Evolutionary conservation across 1,140 invertebrate genomes (phyloP).

Genomic region (Leptinotarsa undecemlineata): DNA sequence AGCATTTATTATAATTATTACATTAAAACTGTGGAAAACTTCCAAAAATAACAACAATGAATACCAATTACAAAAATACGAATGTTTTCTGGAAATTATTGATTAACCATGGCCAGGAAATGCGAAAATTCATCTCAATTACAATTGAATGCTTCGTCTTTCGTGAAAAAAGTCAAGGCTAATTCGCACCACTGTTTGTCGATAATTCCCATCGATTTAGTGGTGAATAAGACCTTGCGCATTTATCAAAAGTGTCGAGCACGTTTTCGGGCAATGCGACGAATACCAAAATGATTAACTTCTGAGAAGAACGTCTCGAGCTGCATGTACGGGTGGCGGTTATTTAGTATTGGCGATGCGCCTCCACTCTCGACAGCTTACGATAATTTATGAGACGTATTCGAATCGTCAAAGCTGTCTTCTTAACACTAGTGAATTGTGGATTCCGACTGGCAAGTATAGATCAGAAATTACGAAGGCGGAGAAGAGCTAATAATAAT

Average conservation of each 20-base stretch:
- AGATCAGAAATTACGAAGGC: too few relatives aligned
- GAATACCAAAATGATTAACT: slow-evolving; percentile 32
- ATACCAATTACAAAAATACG: too few relatives aligned
- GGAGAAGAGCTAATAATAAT: too few relatives aligned
- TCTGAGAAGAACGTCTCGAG: slow-evolving; percentile 28
- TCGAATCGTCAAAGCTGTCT: slow-evolving; percentile 19
- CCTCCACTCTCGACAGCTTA: slow-evolving; percentile 20
- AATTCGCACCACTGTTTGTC: slow-evolving; percentile 6
- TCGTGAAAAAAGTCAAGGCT: too few relatives aligned
- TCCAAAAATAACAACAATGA: too few relatives aligned
- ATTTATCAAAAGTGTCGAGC: slow-evolving; percentile 29
- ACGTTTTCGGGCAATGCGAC: slow-evolving; percentile 22
- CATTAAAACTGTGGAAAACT: too few relatives aligned
- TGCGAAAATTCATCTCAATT: too few relatives aligned
- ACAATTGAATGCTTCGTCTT: too few relatives aligned
- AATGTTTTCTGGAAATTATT: too few relatives aligned
- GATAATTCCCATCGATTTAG: slow-evolving; percentile 7
- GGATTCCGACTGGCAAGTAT: too few relatives aligned
- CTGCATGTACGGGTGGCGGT: slow-evolving; percentile 26
- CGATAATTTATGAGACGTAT: slow-evolving; percentile 29
- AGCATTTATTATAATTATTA: too few relatives aligned
- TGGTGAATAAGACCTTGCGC: slow-evolving; percentile 18
- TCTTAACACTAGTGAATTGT: slow-evolving; percentile 26
- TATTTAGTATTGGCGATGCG: slow-evolving; percentile 23
- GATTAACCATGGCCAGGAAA: too few relatives aligned